A percentile compares a stretch with the other conserved stretches of the same genome.
Evolutionary conservation across 2,113 vertebrate species (phyloP).

Genomic region (Nesogale talazaci): DNA sequence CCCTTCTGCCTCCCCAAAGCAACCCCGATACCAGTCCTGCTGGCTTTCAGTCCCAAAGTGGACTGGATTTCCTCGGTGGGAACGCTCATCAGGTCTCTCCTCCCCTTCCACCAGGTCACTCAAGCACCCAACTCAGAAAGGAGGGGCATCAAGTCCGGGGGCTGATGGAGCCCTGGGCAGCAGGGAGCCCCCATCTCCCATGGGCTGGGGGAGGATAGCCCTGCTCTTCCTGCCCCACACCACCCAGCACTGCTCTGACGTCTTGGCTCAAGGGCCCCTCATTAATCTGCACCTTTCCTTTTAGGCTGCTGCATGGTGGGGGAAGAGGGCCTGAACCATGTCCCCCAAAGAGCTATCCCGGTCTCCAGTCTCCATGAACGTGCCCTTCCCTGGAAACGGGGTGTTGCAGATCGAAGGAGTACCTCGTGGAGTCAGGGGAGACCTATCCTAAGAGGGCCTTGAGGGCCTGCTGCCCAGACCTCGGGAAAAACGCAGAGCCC

Average conservation of each 20-base stretch:
- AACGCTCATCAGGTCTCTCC: background rate
- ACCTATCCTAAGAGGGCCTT: background rate
- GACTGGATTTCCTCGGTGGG: background rate
- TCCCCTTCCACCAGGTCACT: background rate
- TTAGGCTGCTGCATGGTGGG: background rate
- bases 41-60: background rate
- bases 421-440: no score
- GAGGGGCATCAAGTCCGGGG: background rate
- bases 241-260: accelerated
- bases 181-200: background rate
- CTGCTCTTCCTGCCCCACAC: background rate
- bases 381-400: background rate
- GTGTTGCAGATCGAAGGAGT: background rate
- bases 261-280: no score
- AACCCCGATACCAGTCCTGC: background rate
- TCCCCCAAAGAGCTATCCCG: background rate
- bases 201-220: accelerated
- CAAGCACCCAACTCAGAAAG: background rate
- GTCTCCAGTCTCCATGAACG: background rate
- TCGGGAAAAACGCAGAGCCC: background rate
- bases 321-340: background rate
- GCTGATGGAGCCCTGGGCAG: background rate
- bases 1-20: background rate
- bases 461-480: background rate
- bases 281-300: accelerated